Conservation (phyloP, 2,797 vertebrate genomes). For the Myiotriccus ornatus region DNA sequence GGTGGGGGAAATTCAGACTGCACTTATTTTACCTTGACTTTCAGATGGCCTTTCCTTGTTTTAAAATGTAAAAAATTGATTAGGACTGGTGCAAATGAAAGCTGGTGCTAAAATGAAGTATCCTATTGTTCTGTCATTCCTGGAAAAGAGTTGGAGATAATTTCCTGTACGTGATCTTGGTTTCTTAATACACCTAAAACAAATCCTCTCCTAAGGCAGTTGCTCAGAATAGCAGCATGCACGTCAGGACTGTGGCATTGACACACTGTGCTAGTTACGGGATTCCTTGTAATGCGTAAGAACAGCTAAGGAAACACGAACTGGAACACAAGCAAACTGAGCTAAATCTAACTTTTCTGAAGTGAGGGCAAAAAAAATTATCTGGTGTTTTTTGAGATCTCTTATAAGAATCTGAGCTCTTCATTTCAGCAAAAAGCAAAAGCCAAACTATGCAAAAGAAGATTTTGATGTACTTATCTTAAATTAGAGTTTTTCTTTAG, state of each 20-base stretch:
- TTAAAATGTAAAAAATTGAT: not conserved
- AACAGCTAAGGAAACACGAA: not conserved
- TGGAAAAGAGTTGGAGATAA: not conserved
- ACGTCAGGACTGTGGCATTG: not conserved
- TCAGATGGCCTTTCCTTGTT: not conserved
- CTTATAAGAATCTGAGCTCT: not conserved
- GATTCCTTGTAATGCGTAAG: not conserved
- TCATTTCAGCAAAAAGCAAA: not conserved
- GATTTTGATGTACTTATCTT: not conserved
- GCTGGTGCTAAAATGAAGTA: not conserved
- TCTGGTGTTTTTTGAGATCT: not conserved
- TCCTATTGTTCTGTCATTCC: not conserved
- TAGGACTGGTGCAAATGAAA: not conserved
- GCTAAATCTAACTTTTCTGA: not conserved
- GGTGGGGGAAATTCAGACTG: not conserved
- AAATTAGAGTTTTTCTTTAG: not conserved
- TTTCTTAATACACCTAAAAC: conserved; percentile 24
- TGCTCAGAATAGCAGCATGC: not conserved
- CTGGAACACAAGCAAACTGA: conserved; percentile 6
- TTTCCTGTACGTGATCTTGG: not conserved
- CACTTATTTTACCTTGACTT: not conserved
- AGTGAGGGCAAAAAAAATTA: not conserved
- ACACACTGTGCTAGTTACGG: not conserved
- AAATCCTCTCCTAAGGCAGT: not conserved
- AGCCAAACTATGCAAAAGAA: not conserved